Conservation (phyloP, 2,888 invertebrate species). For the Portevinia maculata region DNA sequence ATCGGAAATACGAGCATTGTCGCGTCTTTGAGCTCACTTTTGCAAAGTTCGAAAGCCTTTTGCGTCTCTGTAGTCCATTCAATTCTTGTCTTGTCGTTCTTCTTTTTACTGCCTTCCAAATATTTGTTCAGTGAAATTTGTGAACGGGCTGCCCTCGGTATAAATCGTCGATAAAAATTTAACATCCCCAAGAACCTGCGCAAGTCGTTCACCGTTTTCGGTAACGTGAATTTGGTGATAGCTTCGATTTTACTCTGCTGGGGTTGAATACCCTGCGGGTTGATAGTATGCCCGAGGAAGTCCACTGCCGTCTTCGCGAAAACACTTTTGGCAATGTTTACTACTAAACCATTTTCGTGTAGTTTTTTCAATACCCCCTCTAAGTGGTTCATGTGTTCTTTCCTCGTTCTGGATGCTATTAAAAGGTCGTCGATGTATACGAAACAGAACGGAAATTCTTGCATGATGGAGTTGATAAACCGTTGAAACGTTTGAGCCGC, state of each 20-base stretch:
- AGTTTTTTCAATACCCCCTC: conserved; percentile 73
- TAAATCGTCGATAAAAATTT: conserved; percentile 65
- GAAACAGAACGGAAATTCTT: conserved; percentile 58
- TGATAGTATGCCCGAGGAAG: conserved; percentile 67
- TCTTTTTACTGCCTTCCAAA: conserved; percentile 42
- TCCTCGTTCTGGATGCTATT: conserved; percentile 71
- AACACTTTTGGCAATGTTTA: conserved; percentile 72
- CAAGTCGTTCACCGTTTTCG: conserved; percentile 61
- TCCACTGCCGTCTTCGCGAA: conserved; percentile 53
- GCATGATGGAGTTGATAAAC: conserved; percentile 53
- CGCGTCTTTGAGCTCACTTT: background rate
- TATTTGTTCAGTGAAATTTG: conserved; percentile 42
- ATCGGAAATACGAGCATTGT: background rate
- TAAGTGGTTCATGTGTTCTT: conserved; percentile 74
- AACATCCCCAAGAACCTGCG: conserved; percentile 73
- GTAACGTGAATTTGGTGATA: conserved; percentile 53
- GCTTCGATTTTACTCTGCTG: conserved; percentile 58
- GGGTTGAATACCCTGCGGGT: conserved; percentile 40
- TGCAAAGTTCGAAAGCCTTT: conserved; percentile 52
- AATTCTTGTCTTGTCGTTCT: conserved; percentile 44
- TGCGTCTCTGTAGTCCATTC: conserved; percentile 30
- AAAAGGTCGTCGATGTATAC: conserved; percentile 77
- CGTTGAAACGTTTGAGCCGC: conserved; percentile 67
- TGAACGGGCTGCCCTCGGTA: conserved; percentile 34
- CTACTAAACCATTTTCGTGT: conserved; percentile 65